A percentile compares a stretch with the other conserved stretches of the same genome.
Conservation (phyloP, 2,888 invertebrate genomes). For the Ligdia adustata region DNA sequence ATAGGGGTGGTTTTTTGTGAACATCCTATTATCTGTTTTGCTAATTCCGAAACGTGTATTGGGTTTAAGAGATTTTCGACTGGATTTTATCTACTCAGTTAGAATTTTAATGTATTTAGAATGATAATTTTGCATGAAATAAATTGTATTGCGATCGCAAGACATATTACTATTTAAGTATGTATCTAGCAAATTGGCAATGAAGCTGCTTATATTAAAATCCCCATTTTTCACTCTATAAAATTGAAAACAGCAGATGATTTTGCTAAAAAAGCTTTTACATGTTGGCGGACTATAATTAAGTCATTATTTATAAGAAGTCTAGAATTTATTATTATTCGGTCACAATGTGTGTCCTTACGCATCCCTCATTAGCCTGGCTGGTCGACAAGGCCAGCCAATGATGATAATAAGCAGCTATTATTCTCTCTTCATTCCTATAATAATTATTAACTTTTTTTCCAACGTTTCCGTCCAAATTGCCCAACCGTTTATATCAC, state of each 20-base stretch:
- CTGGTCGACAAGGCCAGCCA: constrained; percentile 46
- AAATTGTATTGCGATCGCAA: no score
- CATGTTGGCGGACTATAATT: background rate
- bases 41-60: constrained; percentile 29
- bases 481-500: constrained; percentile 45
- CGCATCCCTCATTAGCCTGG: constrained; percentile 58
- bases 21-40: constrained; percentile 23
- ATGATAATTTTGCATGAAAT: no score
- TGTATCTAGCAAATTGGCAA: no score
- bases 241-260: background rate
- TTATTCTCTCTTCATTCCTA: constrained; percentile 63
- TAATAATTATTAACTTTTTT: constrained; percentile 72
- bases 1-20: constrained; percentile 39
- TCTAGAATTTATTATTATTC: constrained; percentile 14
- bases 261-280: background rate
- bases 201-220: no score
- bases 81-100: background rate
- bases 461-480: constrained; percentile 69
- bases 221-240: no score
- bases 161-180: no score
- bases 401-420: constrained; percentile 73
- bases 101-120: no score
- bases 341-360: constrained; percentile 22
- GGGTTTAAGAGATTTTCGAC: constrained; percentile 1
- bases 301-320: constrained; percentile 4